A percentile compares a stretch with the other conserved stretches of the same genome.
These are phyloP conservation scores for Streptopelia turtur DNA, from an alignment of 2,797 vertebrate genomes.

Conservation along the genomic window DNA sequence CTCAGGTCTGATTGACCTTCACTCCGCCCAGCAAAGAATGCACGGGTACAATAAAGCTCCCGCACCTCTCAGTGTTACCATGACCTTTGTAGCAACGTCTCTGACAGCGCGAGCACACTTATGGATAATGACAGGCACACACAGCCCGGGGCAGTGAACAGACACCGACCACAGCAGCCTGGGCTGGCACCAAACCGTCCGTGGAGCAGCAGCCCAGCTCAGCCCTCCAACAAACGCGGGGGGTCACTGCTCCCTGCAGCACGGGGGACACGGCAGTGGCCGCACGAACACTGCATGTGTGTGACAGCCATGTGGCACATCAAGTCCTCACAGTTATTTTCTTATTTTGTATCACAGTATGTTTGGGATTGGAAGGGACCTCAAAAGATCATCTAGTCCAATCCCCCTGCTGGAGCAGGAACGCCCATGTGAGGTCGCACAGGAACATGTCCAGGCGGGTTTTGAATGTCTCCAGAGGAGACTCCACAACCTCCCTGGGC, in stretches of 20 bases:
- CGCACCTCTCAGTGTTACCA: rapidly evolving
- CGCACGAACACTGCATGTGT: rapidly evolving
- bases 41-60: rapidly evolving
- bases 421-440: too few species aligned
- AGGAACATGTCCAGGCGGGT: too few species aligned
- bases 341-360: neutral
- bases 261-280: rapidly evolving
- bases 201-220: neutral
- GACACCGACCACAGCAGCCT: neutral
- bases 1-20: neutral
- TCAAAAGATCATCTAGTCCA: too few species aligned
- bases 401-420: too few species aligned
- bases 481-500: too few species aligned
- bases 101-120: neutral
- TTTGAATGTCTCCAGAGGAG: too few species aligned
- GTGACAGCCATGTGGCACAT: neutral
- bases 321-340: neutral
- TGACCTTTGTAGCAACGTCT: rapidly evolving
- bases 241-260: neutral
- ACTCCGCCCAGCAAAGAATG: rapidly evolving
- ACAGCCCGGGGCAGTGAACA: rapidly evolving
- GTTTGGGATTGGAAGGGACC: too few species aligned
- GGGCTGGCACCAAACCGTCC: rapidly evolving
- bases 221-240: too few species aligned
- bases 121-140: rapidly evolving